Base-by-base conservation (phyloP, 2,888 invertebrate genomes). In the Gryllus longicercus region DNA sequence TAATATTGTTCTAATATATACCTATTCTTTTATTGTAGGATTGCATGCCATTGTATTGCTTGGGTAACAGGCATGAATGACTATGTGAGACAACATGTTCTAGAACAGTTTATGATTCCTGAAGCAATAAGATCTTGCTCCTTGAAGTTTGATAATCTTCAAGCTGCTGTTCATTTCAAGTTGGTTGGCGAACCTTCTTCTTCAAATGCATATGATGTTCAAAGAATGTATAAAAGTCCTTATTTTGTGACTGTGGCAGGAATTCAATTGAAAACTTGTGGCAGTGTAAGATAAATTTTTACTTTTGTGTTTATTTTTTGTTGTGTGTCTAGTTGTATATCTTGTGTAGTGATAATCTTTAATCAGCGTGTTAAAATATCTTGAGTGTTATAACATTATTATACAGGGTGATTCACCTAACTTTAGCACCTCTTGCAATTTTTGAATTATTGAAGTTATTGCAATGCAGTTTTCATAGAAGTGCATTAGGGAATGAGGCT, bases 31-130 rank as follows among this genome's bases (percentile, higher is more conserved):
- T 51, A 84, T 89, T 87, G 83, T 88, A 91, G 93, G 93, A 87
- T 92, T 85, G 90, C 91, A 38, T 91, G 91, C 85, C 91, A 92
- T 84, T 92, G 92, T 84, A 87, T 92, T 84, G 89, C 88, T 2
- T 89, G 92, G 78, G 85, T 93, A 77, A 88, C 91, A 75, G 91
- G 91, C 81, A 92, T 93, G 91, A 90, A 91, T 18, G 92, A 93
- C 85, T 84, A 84, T 2, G 87, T 89, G 83, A 87, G 89, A 77
- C 86, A 87, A 80, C 82, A 83, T 75, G 85, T 91, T 74, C 83
- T 89, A 75, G 88, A 63, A 14, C 79, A 80, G 25, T 78, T 82
- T 75, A n/a, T 83, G 38, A 50, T 81, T 50, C 38, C 75, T 49
- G 80, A 82, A n/a, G 76, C 23, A 38, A 77, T 79, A 79, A 23